Conservation (phyloP, 1,140 invertebrate genomes). For the Heliconius nattereri region DNA sequence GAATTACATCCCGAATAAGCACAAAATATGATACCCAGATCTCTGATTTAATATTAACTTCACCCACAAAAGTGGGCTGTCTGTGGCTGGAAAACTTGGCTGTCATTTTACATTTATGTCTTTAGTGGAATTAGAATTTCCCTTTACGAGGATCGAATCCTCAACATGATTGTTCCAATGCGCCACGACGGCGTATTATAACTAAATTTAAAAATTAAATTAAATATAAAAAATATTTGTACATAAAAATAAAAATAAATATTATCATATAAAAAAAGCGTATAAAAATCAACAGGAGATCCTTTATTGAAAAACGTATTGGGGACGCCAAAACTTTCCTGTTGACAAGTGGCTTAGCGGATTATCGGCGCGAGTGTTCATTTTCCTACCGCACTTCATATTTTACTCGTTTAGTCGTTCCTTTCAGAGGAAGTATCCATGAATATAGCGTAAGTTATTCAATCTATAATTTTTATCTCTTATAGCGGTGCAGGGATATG, state of each 20-base stretch:
- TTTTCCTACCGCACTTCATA: slow-evolving; percentile 16
- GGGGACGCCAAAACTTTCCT: slow-evolving; percentile 8
- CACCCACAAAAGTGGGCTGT: no score
- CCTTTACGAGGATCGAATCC: no score
- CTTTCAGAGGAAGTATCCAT: neutral
- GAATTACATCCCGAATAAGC: no score
- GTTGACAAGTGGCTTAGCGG: slow-evolving; percentile 23
- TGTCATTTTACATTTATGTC: no score
- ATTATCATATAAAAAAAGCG: neutral
- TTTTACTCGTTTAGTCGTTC: neutral
- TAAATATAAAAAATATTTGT: neutral
- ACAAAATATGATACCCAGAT: no score
- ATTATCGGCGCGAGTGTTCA: slow-evolving; percentile 20
- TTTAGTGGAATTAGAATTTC: no score
- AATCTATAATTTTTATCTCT: neutral
- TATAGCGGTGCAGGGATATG: neutral
- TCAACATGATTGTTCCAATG: no score
- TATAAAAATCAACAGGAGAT: neutral
- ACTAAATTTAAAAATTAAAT: neutral
- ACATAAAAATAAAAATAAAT: neutral
- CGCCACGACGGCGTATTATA: neutral
- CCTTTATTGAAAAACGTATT: slow-evolving; percentile 15
- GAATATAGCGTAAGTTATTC: neutral
- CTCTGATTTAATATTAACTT: no score
- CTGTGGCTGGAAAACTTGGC: no score